Base-by-base conservation (phyloP, 2,797 vertebrate genomes). In the Chloroceryle amazona region DNA sequence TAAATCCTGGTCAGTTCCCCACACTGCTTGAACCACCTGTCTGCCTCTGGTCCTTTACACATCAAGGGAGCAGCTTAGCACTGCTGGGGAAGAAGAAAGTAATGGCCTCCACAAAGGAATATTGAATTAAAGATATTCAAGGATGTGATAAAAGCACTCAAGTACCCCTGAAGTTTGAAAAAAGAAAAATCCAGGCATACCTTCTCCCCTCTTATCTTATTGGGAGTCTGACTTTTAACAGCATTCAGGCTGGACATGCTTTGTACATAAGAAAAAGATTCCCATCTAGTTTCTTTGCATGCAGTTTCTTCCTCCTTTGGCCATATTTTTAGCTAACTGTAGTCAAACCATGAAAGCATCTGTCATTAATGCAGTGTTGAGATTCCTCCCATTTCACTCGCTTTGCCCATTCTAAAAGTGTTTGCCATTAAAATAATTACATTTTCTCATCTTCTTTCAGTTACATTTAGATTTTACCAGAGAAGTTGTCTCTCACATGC, bases 171-270 rank as follows among this genome's bases (percentile, higher is more conserved):
- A 86, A 57, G 4, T 67, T 35, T 58, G 19, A 65, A 90, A 90
- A 42, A 9, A 14, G 81, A 65, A n/a, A 86, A 83, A 54, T 29
- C 4, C 35, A 72, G 54, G 51, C 12, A 12, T 7, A 2, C 2
- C 4, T 0, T 67, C 19, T 83, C 9, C 10, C 13, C 10, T 81
- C 82, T 75, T 55, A 14, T 25, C 4, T 13, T 67, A 65, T 54
- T 61, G 18, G 5, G 44, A 74, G 6, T 22, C 22, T 35, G 58
- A 57, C 31, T 70, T 90, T 81, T 55, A 31, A 20, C 31, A 61
- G 7, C 12, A 5, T 57, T 91, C 3, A 26, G 49, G 21, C n/a
- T 81, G 25, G 15, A 55, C 0, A 0, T 63, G 39, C 21, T 55
- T 92, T 79, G n/a, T 35, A 72, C 4, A 11, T 42, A 54, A 55